Base-by-base conservation (phyloP, 2,113 vertebrate species). In the Pelecanoides urinatrix region DNA sequence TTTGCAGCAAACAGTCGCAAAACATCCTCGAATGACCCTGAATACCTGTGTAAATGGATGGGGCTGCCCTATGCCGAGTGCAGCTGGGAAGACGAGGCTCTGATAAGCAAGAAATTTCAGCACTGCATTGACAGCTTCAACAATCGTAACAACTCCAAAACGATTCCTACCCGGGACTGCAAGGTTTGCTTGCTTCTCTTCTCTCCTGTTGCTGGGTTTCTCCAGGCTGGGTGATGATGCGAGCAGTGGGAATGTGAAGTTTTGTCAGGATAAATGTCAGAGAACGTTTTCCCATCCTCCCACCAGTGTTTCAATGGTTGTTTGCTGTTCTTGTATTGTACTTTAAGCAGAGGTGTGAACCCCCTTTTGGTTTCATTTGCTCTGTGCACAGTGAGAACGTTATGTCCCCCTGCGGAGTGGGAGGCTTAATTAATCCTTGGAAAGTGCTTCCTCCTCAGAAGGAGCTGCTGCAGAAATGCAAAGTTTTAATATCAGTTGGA, bases 31-130 rank as follows among this genome's bases (percentile, higher is more conserved):
- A 99, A 99, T 40, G 99, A 99, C 72, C 99, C 99, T 0, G 99
- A 99, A 59, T 99, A 99, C 92, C 97, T 99, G 1, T 99, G 99
- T 91, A 99, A 99, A 86, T 99, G 99, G 99, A 99, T 99, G 99
- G 99, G 99, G 16, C 97, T 99, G 50, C 99, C 99, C 1, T 99
- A 99, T 42, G 99, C 99, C 0, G 99, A 99, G 88, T 99, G 99
- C 96, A 99, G 99, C 98, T 99, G 99, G 99, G 99, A 99, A 67
- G 99, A 99, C 3, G 99, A 99, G 7, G 99, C 99, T 27, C 93
- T 99, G 92, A 98, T 99, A 19, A 97, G 97, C n/a, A 99, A 99
- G 97, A 99, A 99, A 95, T 99, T 99, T 78, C 98, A 99, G 97
- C 96, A 74, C 82, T 99, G 99, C 82, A 98, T 99, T 0, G 99